These are phyloP conservation scores for Limnodromus scolopaceus DNA, from an alignment of 2,797 vertebrate genomes.

Conservation along the genomic window DNA sequence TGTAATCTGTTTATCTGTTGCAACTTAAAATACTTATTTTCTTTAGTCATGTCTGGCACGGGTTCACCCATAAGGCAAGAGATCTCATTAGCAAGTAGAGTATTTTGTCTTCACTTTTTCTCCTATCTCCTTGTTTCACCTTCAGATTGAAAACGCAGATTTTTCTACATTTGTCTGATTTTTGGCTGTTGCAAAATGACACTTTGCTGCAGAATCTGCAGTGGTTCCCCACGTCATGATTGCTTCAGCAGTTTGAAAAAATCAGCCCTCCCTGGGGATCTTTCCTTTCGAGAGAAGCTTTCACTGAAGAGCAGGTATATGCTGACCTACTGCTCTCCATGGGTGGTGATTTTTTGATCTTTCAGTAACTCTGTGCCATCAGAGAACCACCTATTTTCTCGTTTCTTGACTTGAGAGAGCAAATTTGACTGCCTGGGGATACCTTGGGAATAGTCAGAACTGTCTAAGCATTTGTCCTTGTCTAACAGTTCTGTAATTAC, in stretches of 20 bases:
- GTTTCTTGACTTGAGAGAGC: not conserved
- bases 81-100: not conserved
- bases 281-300: not conserved
- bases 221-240: not conserved
- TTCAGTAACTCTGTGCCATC: not conserved
- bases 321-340: not conserved
- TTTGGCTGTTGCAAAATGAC: not conserved
- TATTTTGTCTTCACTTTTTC: not conserved
- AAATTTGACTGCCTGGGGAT: not conserved
- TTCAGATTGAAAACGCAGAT: not conserved
- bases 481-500: constrained; percentile 27
- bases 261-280: not conserved
- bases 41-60: not conserved
- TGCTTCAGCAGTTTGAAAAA: not conserved
- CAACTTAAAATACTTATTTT: constrained; percentile 1
- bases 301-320: not conserved
- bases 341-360: constrained; percentile 25
- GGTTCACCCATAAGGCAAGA: not conserved
- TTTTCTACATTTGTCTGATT: not conserved
- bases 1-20: constrained; percentile 13
- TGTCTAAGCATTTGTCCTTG: constrained; percentile 26
- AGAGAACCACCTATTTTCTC: constrained; percentile 11
- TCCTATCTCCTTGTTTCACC: constrained; percentile 4
- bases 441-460: not conserved
- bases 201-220: not conserved